Base-by-base conservation (phyloP, 2,113 vertebrate species). In the Poeciliopsis occidentalis region DNA sequence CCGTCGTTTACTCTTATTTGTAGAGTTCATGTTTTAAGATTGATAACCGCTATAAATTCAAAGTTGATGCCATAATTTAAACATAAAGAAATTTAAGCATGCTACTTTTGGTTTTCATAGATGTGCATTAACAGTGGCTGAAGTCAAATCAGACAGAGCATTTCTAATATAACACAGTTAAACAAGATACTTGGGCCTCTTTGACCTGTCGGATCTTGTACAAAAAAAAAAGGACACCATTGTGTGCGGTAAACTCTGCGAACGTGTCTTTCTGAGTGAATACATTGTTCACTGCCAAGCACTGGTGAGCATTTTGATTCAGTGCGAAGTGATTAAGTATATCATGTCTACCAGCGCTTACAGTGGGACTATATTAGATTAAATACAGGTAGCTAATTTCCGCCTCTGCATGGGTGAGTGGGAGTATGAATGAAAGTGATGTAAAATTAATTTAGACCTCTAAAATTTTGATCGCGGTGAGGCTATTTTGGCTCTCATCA, bases 311-410 rank as follows among this genome's bases (percentile, higher is more conserved):
- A 78, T 86, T 91, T 82, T 87, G 88, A 86, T 91, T 91, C 90
- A 90, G 69, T 83, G 80, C 71, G 79, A 92, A 88, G 83, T 92
- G 92, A 92, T 92, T 89, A 92, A 90, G 92, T 93, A 88, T 90
- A 91, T 92, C 92, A 92, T 93, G 91, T 93, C 92, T 89, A 92
- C 89, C 88, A 92, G 91, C 89, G 88, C 91, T 89, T 88, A 90
- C 89, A 87, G 90, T 81, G 91, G 87, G 90, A 92, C 91, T 90
- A 91, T 91, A 93, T 93, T 93, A 92, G 88, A 93, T 93, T 93
- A 93, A 92, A 92, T 91, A 89, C 90, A 92, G 90, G 91, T 92
- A 92, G 88, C 91, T 92, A 89, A 92, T 92, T 93, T 93, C 91
- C 90, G 92, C 91, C 86, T 84, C 90, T 90, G 91, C 90, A 91